Evolutionary conservation across 2,888 invertebrate species (phyloP).

Genomic region (Parascotia fuliginaria): DNA sequence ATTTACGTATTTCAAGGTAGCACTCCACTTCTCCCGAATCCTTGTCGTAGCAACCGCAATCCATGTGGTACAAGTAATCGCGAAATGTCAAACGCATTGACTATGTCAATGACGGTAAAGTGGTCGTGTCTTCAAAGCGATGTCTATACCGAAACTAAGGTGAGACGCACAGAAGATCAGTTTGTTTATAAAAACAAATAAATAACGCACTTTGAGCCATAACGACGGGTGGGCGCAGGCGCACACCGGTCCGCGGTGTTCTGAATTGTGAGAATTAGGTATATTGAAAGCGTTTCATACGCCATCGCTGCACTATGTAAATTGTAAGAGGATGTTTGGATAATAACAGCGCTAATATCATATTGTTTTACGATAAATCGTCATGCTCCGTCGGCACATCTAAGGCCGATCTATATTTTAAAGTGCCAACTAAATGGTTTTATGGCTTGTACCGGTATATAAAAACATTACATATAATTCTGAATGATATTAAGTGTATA

Average conservation of each 20-base stretch:
- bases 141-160: conserved; percentile 78
- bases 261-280: conserved; percentile 72
- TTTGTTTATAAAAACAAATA: conserved; percentile 75
- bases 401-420: conserved; percentile 27
- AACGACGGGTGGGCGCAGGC: conserved; percentile 67
- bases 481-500: conserved; percentile 12
- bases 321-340: conserved; percentile 75
- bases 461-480: conserved; percentile 20
- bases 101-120: conserved; percentile 60
- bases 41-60: conserved; percentile 88
- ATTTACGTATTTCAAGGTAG: conserved; percentile 89
- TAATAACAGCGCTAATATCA: conserved; percentile 63
- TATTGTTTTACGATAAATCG: conserved; percentile 47
- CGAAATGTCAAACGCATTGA: conserved; percentile 66
- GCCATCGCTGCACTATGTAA: conserved; percentile 53
- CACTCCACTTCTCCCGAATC: conserved; percentile 89
- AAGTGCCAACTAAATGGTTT: conserved; percentile 30
- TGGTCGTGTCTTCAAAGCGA: conserved; percentile 74
- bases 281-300: conserved; percentile 56
- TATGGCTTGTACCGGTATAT: conserved; percentile 11
- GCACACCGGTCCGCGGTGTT: conserved; percentile 66
- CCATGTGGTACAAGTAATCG: conserved; percentile 75
- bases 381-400: conserved; percentile 16
- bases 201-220: conserved; percentile 83
- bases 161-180: conserved; percentile 65